phyloP scores from a whole-genome alignment of 2,797 vertebrate genomes.

The Potorous gilbertii region DNA sequence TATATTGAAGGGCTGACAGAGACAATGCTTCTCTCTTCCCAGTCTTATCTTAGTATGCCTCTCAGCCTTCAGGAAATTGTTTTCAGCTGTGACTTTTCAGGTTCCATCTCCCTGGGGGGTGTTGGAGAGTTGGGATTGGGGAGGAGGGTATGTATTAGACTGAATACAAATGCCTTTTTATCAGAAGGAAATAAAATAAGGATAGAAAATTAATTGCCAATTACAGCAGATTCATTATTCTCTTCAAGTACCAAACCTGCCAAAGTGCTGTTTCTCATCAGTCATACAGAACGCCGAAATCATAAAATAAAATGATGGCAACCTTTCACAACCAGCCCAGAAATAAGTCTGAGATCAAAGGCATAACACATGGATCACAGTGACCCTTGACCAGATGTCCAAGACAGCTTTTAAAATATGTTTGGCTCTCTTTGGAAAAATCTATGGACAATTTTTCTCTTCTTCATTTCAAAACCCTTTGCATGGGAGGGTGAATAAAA shows the following conservation, averaged over 20 bases:
- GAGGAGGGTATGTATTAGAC: constrained; percentile 34
- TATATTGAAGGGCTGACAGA: neutral
- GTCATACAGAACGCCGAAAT: constrained; percentile 38
- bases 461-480: constrained; percentile 60
- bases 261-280: constrained; percentile 62
- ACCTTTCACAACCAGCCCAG: constrained; percentile 18
- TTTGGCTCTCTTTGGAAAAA: constrained; percentile 70
- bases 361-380: constrained; percentile 39
- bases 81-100: constrained; percentile 57
- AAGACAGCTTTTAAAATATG: constrained; percentile 64
- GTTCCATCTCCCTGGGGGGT: constrained; percentile 41
- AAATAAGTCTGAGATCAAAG: constrained; percentile 68
- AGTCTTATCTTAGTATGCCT: constrained; percentile 32
- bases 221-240: constrained; percentile 59
- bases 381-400: constrained; percentile 58
- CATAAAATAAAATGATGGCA: constrained; percentile 28
- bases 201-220: constrained; percentile 65
- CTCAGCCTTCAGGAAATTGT: constrained; percentile 24
- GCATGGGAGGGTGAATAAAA: constrained; percentile 72
- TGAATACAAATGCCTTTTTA: constrained; percentile 70
- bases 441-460: constrained; percentile 42
- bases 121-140: neutral
- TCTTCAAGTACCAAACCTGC: constrained; percentile 42
- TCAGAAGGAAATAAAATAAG: constrained; percentile 70
- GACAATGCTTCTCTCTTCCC: constrained; percentile 3